Conservation (phyloP, 2,888 invertebrate genomes). For the Drosophila greeni region DNA sequence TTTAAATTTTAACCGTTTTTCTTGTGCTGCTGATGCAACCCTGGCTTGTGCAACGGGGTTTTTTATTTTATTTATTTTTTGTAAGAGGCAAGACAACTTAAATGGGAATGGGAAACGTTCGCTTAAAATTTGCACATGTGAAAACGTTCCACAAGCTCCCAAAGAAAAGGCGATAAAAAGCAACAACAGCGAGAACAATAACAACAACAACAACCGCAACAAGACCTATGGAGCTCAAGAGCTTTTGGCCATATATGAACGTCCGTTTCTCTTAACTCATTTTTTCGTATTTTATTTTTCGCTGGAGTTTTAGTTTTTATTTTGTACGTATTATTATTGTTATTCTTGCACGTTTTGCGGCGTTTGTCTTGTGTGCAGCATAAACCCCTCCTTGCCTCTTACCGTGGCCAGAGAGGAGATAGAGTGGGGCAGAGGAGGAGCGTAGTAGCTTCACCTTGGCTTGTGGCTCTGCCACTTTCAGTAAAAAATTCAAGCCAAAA, state of each 20-base stretch:
- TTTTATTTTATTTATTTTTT: not conserved
- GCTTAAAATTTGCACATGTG: conserved; percentile 58
- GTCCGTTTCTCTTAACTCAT: conserved; percentile 69
- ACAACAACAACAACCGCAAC: conserved; percentile 20
- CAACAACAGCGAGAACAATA: conserved; percentile 6
- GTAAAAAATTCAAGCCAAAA: conserved; percentile 63
- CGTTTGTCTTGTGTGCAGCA: conserved; percentile 39
- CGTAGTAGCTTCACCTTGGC: conserved; percentile 61
- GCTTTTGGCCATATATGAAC: conserved; percentile 58
- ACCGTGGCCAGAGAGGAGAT: not conserved
- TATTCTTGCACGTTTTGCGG: conserved; percentile 63
- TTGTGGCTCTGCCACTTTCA: conserved; percentile 65
- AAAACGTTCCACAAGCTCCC: conserved; percentile 33
- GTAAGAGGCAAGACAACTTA: conserved; percentile 2
- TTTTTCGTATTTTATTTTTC: conserved; percentile 58
- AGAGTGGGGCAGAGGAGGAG: not conserved
- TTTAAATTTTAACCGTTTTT: not conserved
- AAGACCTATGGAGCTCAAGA: conserved; percentile 11
- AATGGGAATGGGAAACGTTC: conserved; percentile 20
- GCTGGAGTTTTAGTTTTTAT: conserved; percentile 21
- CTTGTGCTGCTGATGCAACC: not conserved
- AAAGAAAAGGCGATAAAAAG: conserved; percentile 31
- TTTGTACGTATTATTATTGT: conserved; percentile 38
- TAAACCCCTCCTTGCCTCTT: conserved; percentile 3
- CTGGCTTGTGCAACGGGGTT: not conserved